phyloP scores from a whole-genome alignment of 2,888 invertebrate genomes.

The Entomobrya proxima region DNA sequence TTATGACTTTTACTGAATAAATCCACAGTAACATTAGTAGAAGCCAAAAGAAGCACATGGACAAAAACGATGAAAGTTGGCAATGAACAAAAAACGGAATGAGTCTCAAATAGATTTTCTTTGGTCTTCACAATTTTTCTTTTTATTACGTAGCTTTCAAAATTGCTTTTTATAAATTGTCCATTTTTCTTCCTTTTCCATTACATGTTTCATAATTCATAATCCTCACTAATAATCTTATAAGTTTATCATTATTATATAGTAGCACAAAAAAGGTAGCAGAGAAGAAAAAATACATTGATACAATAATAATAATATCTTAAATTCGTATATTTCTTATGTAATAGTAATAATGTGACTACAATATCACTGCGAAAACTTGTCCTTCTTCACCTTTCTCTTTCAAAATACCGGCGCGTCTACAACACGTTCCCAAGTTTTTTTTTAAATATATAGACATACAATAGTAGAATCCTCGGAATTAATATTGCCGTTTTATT shows the following conservation, averaged over 20 bases:
- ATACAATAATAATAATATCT: conserved; percentile 14
- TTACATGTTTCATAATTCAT: background rate
- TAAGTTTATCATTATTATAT: conserved; percentile 27
- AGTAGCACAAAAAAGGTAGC: conserved; percentile 64
- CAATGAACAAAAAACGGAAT: no score
- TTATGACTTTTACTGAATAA: background rate
- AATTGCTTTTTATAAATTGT: conserved; percentile 13
- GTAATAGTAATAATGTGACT: conserved; percentile 58
- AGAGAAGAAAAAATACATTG: conserved; percentile 59
- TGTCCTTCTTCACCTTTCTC: background rate
- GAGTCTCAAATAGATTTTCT: background rate
- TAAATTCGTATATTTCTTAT: background rate
- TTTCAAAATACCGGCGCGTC: background rate
- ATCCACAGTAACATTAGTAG: conserved; percentile 14
- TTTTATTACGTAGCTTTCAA: conserved; percentile 8
- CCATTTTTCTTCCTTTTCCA: background rate
- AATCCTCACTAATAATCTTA: conserved; percentile 18
- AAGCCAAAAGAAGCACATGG: background rate
- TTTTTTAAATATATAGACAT: no score
- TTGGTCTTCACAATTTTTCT: conserved; percentile 44
- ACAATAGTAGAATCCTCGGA: background rate
- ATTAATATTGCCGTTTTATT: conserved; percentile 18
- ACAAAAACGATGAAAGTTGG: no score
- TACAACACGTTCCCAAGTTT: background rate
- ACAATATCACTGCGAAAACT: conserved; percentile 57